These are phyloP conservation scores for Staurois parvus DNA, from an alignment of 2,797 vertebrate species.

Conservation along the genomic window DNA sequence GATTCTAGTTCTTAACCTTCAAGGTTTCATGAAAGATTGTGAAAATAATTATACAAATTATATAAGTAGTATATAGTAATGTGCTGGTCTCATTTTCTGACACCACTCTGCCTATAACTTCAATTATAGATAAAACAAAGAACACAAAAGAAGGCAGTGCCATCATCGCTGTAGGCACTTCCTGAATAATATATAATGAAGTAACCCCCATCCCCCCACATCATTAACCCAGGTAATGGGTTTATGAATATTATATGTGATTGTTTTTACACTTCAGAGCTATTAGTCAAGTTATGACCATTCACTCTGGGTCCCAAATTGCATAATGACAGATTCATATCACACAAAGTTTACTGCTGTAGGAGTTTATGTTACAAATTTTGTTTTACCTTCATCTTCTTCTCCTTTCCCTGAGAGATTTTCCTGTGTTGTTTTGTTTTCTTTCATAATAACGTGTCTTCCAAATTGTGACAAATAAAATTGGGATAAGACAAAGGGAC, in stretches of 20 bases:
- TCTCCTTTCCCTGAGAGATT: background rate
- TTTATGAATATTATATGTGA: background rate
- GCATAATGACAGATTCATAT: background rate
- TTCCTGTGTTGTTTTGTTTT: background rate
- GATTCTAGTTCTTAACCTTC: too few relatives aligned
- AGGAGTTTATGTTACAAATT: background rate
- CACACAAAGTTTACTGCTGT: background rate
- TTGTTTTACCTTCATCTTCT: background rate
- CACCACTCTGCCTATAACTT: background rate
- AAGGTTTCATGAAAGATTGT: too few relatives aligned
- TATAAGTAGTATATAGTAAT: too few relatives aligned
- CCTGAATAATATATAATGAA: background rate
- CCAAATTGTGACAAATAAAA: constrained; percentile 32
- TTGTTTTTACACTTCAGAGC: background rate
- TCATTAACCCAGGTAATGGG: background rate
- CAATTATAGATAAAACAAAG: background rate
- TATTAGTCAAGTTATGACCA: background rate
- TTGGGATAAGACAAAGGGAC: constrained; percentile 37
- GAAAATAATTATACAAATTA: too few relatives aligned
- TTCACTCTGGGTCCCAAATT: background rate
- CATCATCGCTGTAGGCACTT: background rate
- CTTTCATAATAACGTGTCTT: constrained; percentile 16
- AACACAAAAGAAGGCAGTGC: background rate
- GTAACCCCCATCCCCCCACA: background rate
- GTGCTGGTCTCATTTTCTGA: too few relatives aligned